phyloP scores from a whole-genome alignment of 2,113 vertebrate species.

The Numenius arquata region DNA sequence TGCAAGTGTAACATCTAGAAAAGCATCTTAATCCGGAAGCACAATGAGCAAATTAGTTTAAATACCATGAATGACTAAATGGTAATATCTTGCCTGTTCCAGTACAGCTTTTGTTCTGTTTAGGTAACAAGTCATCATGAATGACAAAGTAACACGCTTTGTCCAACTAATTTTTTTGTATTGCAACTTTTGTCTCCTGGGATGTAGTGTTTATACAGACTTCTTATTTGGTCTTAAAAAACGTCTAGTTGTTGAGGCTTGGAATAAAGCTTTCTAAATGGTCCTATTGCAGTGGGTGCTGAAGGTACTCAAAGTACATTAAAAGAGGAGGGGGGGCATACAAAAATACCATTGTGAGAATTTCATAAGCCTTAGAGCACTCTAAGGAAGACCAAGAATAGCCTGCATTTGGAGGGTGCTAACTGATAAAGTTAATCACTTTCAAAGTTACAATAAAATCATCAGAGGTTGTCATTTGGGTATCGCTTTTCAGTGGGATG shows the following conservation, averaged over 20 bases:
- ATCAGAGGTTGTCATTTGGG: neutral
- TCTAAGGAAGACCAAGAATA: neutral
- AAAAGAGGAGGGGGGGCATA: neutral
- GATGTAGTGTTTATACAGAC: neutral
- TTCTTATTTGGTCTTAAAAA: neutral
- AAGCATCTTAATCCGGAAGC: neutral
- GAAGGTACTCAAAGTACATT: neutral
- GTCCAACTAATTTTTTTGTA: neutral
- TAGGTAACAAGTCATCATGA: neutral
- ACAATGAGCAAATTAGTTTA: neutral
- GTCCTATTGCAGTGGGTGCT: neutral
- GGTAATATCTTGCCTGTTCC: neutral
- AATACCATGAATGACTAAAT: neutral
- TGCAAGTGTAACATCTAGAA: neutral
- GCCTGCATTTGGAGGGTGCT: neutral
- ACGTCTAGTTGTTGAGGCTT: neutral
- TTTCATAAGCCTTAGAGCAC: neutral
- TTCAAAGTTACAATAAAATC: neutral
- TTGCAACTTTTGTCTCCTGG: neutral
- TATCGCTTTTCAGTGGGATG: neutral
- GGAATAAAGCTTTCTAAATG: neutral
- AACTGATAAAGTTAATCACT: neutral
- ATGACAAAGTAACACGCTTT: neutral
- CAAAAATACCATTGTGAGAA: neutral
- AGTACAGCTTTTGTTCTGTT: neutral